Evolutionary conservation across 2,888 invertebrate genomes (phyloP), one percentile per base, ranked within the genome.

Genomic region (Tridacna crocea): DNA sequence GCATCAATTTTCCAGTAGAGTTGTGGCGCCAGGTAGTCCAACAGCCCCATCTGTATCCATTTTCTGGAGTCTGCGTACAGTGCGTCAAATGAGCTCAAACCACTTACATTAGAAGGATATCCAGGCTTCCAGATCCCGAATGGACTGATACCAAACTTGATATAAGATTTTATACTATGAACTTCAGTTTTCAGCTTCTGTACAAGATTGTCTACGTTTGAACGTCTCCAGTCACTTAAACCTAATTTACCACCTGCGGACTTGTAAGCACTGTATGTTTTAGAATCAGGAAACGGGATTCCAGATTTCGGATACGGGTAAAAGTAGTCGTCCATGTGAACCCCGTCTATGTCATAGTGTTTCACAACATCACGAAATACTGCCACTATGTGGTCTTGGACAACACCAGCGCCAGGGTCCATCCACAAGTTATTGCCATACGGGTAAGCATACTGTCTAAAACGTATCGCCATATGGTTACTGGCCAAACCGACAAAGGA

Each of bases 301-400:
- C 88, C 90, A 10, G 87, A 82, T n/a, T 88, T 90, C 0, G 93
- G 92, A 79, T 93, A 93, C 0, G 93, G 93, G 82, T 93, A 93
- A 82, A 93, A 93, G 80, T 93, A 93, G 83, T 93, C 93, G 75
- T 93, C 93, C 83, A 93, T 91, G 75, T 93, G 93, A 8, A 93
- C 77, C 4, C 92, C 93, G 77, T 93, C 93, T 10, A 93, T 80
- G 79, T 92, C 92, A 81, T 93, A 93, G 36, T 91, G 88, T 13
- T 46, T 85, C 0, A 90, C 87, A 19, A 93, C 91, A 75, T 93
- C 93, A 61, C 85, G 79, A 19, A 91, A 88, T 22, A 93, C 92
- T 26, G 84, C 70, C 6, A 89, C 68, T 17, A 88, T 89, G 60
- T 89, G 88, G 63, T 92, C 84, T 72, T 91, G 90, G 15, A 93